These are phyloP conservation scores for Brenthis hecate DNA, from an alignment of 2,888 invertebrate genomes.

Conservation along the genomic window DNA sequence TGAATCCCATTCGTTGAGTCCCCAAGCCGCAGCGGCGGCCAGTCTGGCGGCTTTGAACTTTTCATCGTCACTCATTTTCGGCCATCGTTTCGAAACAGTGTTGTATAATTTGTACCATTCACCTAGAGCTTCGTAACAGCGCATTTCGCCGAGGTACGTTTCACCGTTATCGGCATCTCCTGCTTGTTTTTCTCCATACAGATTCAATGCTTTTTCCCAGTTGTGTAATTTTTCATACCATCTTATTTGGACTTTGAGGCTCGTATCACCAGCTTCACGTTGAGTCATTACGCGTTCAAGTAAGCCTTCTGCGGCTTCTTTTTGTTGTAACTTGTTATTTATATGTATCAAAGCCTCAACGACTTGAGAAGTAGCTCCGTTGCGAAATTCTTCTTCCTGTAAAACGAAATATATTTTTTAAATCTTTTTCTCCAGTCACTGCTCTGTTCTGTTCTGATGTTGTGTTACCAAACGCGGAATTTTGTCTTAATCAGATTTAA, in stretches of 20 bases:
- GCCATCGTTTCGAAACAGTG: slow-evolving; percentile 91
- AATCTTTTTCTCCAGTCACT: neutral
- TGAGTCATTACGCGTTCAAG: slow-evolving; percentile 94
- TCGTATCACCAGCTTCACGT: slow-evolving; percentile 85
- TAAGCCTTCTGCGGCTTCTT: slow-evolving; percentile 97
- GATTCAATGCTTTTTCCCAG: slow-evolving; percentile 97
- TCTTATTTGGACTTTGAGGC: slow-evolving; percentile 85
- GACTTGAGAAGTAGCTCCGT: slow-evolving; percentile 90
- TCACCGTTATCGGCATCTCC: slow-evolving; percentile 87
- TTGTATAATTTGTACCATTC: slow-evolving; percentile 96
- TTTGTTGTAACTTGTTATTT: slow-evolving; percentile 98
- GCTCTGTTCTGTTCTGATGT: no score
- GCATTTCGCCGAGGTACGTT: slow-evolving; percentile 94
- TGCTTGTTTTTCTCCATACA: slow-evolving; percentile 90
- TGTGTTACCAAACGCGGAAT: no score
- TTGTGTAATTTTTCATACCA: slow-evolving; percentile 99
- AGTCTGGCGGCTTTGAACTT: slow-evolving; percentile 90
- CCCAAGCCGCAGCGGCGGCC: slow-evolving; percentile 98
- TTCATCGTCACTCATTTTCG: slow-evolving; percentile 81
- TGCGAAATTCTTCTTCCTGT: slow-evolving; percentile 96
- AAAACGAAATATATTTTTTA: slow-evolving; percentile 12
- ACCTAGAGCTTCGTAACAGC: slow-evolving; percentile 97
- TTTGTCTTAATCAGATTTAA: no score
- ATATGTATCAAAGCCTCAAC: slow-evolving; percentile 97
- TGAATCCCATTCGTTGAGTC: slow-evolving; percentile 95